phyloP scores from a whole-genome alignment of 2,888 invertebrate genomes.

The Lasioglossum marginatum region DNA sequence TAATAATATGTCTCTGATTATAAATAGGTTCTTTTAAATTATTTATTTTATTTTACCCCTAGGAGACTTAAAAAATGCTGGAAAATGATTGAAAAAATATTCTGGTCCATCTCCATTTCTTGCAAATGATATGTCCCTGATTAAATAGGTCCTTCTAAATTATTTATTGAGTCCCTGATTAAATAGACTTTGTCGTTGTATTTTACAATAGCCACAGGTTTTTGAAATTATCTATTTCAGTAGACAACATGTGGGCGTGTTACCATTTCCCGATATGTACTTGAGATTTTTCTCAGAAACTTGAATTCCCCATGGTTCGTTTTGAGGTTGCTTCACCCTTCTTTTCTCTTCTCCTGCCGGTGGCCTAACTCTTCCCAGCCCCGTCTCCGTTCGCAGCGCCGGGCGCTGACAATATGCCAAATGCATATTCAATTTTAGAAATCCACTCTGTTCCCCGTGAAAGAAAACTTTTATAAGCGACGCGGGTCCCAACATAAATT shows the following conservation, averaged over 20 bases:
- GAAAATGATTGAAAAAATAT: neutral
- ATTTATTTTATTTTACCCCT: too few relatives aligned
- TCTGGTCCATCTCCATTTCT: too few relatives aligned
- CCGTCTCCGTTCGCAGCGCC: constrained; percentile 23
- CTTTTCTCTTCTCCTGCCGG: constrained; percentile 27
- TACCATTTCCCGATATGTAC: constrained; percentile 39
- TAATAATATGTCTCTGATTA: neutral
- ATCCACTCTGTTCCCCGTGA: constrained; percentile 62
- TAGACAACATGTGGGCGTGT: neutral
- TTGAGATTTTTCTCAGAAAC: constrained; percentile 63
- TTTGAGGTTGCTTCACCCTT: constrained; percentile 50
- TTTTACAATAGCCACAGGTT: neutral
- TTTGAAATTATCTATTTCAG: neutral
- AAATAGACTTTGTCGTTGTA: neutral
- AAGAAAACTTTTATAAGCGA: constrained; percentile 62
- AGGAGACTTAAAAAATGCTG: too few relatives aligned
- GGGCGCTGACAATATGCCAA: constrained; percentile 64
- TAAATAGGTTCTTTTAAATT: too few relatives aligned
- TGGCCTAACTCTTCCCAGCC: constrained; percentile 18
- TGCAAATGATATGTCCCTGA: too few relatives aligned
- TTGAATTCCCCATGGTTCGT: constrained; percentile 61
- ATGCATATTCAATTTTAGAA: constrained; percentile 75
- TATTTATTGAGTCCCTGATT: too few relatives aligned
- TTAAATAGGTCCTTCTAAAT: too few relatives aligned
- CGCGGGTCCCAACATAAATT: constrained; percentile 50